Evolutionary conservation across 2,888 invertebrate species (phyloP), one percentile per base, ranked within the genome.

Genomic region (Drosophila gaucha): DNA sequence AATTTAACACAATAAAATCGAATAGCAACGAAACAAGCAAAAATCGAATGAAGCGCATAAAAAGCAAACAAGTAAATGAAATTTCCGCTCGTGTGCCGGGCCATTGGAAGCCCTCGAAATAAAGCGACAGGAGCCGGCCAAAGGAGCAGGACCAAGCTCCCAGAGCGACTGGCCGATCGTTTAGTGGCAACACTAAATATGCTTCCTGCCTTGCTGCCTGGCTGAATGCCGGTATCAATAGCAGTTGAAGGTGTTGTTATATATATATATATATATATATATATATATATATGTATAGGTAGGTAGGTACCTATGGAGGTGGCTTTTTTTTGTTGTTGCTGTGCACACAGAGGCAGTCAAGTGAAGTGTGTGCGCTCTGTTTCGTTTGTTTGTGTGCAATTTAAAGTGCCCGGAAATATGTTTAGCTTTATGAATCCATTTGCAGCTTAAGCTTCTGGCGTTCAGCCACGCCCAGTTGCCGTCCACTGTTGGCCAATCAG

Each of bases 31-130:
- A 41, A 50, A 39, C 47, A 57, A 54, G 24, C 31, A 39, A 30
- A 65, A 69, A 57, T 33, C 71, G 74, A 83, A 71, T 78, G 57
- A 62, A 70, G 66, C 57, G 63, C 60, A 57, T 64, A 62, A 71
- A 78, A 72, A 68, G 79, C 72, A 88, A 87, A 87, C 83, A 86
- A 86, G 67, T 66, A 88, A 84, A 84, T 86, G 83, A 88, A 88
- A 84, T 84, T 88, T 88, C 84, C 84, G 84, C 69, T 83, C 46
- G 60, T 68, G 68, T 49, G 50, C 62, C 62, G 41, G 35, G 20
- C 20, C 20, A 30, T 20, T n/a, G 51, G 39, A 39, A 30, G 46
- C 31, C 44, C 36, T 36, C 39, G 52, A 49, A 33, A 36, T 8
- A 26, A n/a, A 31, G 18, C 68, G 31, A 39, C 58, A 44, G 36